Conservation (phyloP, 2,113 vertebrate genomes). For the Zosterops japonicus region DNA sequence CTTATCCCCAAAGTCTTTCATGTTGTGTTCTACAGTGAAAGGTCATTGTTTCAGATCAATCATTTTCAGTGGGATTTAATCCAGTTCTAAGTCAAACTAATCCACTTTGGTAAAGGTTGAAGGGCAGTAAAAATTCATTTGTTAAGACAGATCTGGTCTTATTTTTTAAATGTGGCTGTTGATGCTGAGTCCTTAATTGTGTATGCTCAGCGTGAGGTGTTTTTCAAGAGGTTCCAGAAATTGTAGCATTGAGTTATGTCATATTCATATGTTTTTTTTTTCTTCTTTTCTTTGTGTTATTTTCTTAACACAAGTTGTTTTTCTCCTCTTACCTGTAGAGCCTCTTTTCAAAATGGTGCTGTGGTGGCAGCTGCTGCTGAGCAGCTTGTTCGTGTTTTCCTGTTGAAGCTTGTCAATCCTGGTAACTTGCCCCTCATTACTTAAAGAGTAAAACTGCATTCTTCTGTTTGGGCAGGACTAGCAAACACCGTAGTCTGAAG, state of each 20-base stretch:
- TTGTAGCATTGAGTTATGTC: neutral
- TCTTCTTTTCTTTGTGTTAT: too few relatives aligned
- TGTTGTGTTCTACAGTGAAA: neutral
- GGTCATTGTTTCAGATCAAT: constrained; percentile 25
- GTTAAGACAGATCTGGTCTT: neutral
- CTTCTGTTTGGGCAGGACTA: neutral
- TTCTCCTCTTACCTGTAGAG: neutral
- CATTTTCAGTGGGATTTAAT: constrained; percentile 18
- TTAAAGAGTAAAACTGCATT: neutral
- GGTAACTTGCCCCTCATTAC: neutral
- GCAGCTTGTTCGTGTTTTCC: neutral
- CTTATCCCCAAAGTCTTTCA: constrained; percentile 22
- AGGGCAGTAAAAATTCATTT: constrained; percentile 1
- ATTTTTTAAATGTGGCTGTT: neutral
- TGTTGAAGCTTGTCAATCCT: neutral
- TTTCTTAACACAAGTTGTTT: neutral
- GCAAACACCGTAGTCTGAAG: neutral
- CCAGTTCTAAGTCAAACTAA: constrained; percentile 10
- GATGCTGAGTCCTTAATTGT: neutral
- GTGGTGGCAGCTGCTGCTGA: neutral
- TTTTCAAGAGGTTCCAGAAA: neutral
- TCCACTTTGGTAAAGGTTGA: constrained; percentile 32
- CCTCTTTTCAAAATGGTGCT: neutral
- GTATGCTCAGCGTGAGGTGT: neutral
- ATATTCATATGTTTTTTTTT: neutral